phyloP scores from a whole-genome alignment of 1,140 invertebrate species.

The Micrasema minimum region DNA sequence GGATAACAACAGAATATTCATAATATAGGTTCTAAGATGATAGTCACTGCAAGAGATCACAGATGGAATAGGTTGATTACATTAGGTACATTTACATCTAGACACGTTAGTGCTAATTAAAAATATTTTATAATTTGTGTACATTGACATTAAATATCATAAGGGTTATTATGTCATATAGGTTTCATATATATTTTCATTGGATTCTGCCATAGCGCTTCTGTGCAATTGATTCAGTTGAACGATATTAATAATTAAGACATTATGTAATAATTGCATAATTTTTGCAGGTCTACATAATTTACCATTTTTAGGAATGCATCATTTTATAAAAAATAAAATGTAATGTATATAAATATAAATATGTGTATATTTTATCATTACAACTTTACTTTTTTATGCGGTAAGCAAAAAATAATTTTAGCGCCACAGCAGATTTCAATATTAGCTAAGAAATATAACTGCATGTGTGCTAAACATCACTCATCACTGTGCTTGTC shows the following conservation, averaged over 20 bases:
- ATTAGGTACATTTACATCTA: conserved; percentile 37
- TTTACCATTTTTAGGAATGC: too few relatives aligned
- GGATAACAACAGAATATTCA: conserved; percentile 33
- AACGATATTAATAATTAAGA: background rate
- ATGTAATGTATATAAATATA: too few relatives aligned
- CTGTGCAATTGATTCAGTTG: background rate
- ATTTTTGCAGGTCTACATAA: too few relatives aligned
- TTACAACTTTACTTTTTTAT: background rate
- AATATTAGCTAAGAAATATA: too few relatives aligned
- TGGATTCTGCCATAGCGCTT: conserved; percentile 10
- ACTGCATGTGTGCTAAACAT: too few relatives aligned
- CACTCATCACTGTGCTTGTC: too few relatives aligned
- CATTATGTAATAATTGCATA: too few relatives aligned
- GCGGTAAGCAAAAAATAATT: too few relatives aligned
- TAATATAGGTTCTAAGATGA: conserved; percentile 48
- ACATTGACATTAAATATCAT: conserved; percentile 22
- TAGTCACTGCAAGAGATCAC: conserved; percentile 54
- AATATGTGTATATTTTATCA: conserved; percentile 8
- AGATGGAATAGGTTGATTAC: conserved; percentile 46
- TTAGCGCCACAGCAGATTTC: too few relatives aligned
- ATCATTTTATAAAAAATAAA: too few relatives aligned
- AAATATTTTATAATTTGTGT: conserved; percentile 18
- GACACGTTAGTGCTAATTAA: conserved; percentile 23
- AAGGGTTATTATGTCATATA: conserved; percentile 17
- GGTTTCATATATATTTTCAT: background rate